Evolutionary conservation across 1,140 invertebrate species (phyloP).

Genomic region (Camponotus floridanus): DNA sequence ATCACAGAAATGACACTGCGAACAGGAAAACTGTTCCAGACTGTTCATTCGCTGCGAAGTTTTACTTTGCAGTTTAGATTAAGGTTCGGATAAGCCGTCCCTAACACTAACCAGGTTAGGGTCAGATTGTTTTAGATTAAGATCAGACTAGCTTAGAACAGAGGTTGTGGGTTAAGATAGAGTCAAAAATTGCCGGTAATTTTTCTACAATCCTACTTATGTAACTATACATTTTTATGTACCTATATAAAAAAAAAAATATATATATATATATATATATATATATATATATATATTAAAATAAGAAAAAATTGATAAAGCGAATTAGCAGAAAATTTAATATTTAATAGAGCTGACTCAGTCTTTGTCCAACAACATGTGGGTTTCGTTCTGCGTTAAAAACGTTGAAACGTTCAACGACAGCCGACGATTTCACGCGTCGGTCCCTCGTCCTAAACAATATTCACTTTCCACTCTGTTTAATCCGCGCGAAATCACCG

Average conservation of each 20-base stretch:
- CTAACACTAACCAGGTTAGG: background rate
- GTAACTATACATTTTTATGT: background rate
- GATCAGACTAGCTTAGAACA: background rate
- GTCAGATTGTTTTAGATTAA: background rate
- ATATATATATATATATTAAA: background rate
- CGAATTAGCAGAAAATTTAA: background rate
- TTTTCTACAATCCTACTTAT: background rate
- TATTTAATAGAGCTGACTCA: background rate
- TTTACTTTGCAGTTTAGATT: constrained; percentile 18
- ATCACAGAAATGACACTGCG: background rate
- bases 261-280: background rate
- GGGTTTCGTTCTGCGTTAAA: background rate
- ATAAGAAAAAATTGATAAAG: background rate
- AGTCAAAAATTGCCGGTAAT: background rate
- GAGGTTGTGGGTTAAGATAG: background rate
- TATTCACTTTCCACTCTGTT: constrained; percentile 46
- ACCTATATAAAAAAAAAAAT: background rate
- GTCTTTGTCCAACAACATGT: background rate
- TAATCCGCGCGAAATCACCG: constrained; percentile 17
- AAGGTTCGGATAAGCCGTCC: background rate
- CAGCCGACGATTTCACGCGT: background rate
- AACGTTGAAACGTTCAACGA: constrained; percentile 2
- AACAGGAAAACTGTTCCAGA: background rate
- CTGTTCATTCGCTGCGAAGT: background rate
- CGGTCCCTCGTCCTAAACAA: constrained; percentile 27